These are phyloP conservation scores for Achroia grisella DNA, from an alignment of 1,140 invertebrate species.

Conservation along the genomic window DNA sequence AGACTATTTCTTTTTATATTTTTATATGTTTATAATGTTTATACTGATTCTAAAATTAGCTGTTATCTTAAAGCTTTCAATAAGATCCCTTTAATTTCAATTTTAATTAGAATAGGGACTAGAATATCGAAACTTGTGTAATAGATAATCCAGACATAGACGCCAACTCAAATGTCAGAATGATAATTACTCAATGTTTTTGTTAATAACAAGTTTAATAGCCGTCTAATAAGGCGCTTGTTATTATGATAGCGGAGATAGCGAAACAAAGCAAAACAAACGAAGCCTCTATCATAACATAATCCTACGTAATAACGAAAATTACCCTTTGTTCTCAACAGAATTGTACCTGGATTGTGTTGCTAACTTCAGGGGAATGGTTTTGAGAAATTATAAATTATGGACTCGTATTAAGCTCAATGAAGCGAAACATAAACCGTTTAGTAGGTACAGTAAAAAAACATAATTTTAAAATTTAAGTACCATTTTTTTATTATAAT, in stretches of 20 bases:
- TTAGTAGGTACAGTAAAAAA: no score
- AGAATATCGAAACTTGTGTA: no score
- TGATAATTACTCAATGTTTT: slow-evolving; percentile 36
- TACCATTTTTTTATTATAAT: no score
- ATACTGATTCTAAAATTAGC: no score
- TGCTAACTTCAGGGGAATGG: slow-evolving; percentile 6
- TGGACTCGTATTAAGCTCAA: not conserved
- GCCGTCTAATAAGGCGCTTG: slow-evolving; percentile 39
- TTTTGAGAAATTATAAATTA: slow-evolving; percentile 13
- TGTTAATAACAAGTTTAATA: slow-evolving; percentile 37
- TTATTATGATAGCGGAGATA: slow-evolving; percentile 26
- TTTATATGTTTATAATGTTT: no score
- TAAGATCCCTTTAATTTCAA: no score
- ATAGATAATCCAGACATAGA: no score
- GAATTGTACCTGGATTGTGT: slow-evolving; percentile 5
- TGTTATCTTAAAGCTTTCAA: no score
- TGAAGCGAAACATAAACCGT: no score
- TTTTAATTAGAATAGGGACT: no score
- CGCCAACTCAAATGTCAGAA: not conserved
- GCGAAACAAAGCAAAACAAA: slow-evolving; percentile 24
- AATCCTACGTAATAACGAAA: slow-evolving; percentile 25
- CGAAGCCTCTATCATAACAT: slow-evolving; percentile 24
- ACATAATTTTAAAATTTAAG: no score
- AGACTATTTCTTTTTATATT: no score
- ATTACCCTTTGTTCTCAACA: slow-evolving; percentile 26